Percentiles rank a stretch among this genome's conserved stretches.
Conservation (phyloP, 2,113 vertebrate species). For the Hemicordylus capensis region DNA sequence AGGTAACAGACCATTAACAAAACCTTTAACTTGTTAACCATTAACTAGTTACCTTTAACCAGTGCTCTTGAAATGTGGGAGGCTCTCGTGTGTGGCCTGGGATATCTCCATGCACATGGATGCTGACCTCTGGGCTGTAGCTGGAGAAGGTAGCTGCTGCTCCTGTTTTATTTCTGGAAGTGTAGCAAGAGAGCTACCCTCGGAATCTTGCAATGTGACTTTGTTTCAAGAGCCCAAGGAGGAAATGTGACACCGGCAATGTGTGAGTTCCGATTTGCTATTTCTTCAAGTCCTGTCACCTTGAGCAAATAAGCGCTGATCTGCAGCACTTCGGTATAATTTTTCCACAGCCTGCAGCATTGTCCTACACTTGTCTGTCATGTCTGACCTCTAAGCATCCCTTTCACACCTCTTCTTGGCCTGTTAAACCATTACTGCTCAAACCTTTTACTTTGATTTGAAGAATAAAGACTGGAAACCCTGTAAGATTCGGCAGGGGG, state of each 20-base stretch:
- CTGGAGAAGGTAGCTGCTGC: not conserved
- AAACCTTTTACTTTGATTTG: not conserved
- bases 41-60: not conserved
- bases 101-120: not conserved
- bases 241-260: not conserved
- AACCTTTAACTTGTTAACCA: too few species aligned
- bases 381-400: constrained; percentile 15
- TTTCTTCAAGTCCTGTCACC: not conserved
- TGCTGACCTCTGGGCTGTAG: fast-evolving
- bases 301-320: not conserved
- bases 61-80: fast-evolving
- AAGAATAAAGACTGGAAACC: not conserved
- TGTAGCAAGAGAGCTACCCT: not conserved
- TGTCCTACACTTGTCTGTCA: constrained; percentile 7
- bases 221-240: constrained; percentile 5
- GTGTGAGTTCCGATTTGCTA: not conserved
- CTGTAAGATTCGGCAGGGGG: not conserved
- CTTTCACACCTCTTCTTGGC: not conserved
- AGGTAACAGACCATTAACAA: too few species aligned
- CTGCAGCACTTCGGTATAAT: not conserved
- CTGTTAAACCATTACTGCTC: not conserved
- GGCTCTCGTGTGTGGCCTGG: not conserved
- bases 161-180: not conserved
- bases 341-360: constrained; percentile 1
- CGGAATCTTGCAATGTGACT: not conserved